A percentile compares a stretch with the other conserved stretches of the same genome.
Conservation (phyloP, 1,140 invertebrate genomes). For the Physella acuta region DNA sequence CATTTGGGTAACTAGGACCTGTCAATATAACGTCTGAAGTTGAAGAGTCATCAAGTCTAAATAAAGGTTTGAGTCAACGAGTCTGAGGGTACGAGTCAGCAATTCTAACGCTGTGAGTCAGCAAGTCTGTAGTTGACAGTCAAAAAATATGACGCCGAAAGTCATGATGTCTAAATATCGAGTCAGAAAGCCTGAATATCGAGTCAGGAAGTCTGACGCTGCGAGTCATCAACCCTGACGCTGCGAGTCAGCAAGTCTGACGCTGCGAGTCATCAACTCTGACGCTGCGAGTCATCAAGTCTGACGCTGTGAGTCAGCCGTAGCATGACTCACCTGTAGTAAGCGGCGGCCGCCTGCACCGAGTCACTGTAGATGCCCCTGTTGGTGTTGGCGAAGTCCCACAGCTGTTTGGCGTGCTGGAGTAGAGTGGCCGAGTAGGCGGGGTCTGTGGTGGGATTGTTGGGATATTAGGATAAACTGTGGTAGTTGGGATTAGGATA, state of each 20-base stretch:
- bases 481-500: no score
- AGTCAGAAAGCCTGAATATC: neutral
- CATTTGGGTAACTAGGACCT: no score
- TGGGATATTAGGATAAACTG: no score
- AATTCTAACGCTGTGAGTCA: neutral
- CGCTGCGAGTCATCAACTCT: no score
- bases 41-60: no score
- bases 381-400: conserved; percentile 66
- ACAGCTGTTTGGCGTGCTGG: conserved; percentile 65
- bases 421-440: conserved; percentile 63
- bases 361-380: conserved; percentile 66
- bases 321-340: conserved; percentile 62
- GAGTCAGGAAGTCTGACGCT: neutral
- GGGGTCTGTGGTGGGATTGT: no score
- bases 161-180: no score
- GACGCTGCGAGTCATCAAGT: neutral
- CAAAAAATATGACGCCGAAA: no score
- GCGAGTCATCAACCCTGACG: neutral
- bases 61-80: no score
- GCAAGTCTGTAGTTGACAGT: no score
- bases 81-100: no score
- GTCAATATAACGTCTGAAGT: no score
- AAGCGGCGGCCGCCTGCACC: conserved; percentile 64
- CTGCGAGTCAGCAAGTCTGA: neutral
- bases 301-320: neutral